Evolutionary conservation across 2,113 vertebrate species (phyloP).

Genomic region (Plecturocebus donacophilus): DNA sequence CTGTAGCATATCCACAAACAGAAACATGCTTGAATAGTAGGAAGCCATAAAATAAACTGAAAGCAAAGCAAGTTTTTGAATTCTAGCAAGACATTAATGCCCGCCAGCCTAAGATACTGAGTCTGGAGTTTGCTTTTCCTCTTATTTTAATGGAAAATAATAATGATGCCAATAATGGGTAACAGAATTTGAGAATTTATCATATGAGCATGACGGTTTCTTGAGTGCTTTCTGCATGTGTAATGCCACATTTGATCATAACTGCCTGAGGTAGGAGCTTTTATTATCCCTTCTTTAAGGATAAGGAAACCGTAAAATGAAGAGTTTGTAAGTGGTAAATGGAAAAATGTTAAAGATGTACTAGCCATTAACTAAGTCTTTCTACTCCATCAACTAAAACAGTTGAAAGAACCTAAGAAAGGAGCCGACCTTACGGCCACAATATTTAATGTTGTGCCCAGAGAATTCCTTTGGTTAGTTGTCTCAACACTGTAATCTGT

Average conservation of each 20-base stretch:
- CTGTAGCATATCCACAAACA: neutral
- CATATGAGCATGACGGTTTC: neutral
- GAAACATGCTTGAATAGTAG: neutral
- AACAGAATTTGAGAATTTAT: neutral
- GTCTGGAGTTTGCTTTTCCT: accelerated
- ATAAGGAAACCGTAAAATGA: neutral
- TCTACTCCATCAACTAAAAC: neutral
- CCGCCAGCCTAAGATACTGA: neutral
- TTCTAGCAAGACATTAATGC: neutral
- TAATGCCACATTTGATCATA: neutral
- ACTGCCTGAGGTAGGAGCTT: neutral
- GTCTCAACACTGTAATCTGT: neutral
- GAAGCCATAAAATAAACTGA: neutral
- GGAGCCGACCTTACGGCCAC: neutral
- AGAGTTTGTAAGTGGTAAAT: neutral
- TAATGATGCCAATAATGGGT: neutral
- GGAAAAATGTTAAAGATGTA: neutral
- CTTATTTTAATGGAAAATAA: neutral
- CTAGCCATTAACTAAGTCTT: neutral
- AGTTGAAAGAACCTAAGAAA: neutral
- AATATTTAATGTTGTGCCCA: neutral
- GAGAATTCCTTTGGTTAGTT: neutral
- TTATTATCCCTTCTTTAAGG: neutral
- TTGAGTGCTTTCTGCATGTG: neutral
- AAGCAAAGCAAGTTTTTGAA: neutral